Evolutionary conservation across 2,888 invertebrate genomes (phyloP).

Genomic region (Cataglyphis rosenhaueri): DNA sequence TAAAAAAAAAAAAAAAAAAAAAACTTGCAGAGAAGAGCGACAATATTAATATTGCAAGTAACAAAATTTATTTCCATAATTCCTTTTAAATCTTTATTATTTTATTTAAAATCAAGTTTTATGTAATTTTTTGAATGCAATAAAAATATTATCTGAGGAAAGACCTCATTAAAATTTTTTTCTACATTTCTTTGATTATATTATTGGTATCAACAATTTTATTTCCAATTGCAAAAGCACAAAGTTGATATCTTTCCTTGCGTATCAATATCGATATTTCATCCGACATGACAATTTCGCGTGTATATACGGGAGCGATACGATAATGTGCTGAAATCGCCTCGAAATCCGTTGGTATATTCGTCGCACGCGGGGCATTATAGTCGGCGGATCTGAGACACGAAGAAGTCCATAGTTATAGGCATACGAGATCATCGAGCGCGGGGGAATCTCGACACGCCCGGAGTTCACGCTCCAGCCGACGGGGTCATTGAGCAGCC

Average conservation of each 20-base stretch:
- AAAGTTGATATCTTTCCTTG: not conserved
- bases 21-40: not conserved
- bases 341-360: constrained; percentile 57
- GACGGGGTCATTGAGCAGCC: constrained; percentile 85
- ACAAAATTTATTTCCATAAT: not conserved
- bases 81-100: not conserved
- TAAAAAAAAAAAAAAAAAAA: not conserved
- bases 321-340: constrained; percentile 46
- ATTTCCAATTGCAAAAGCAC: not conserved
- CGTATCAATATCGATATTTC: not conserved
- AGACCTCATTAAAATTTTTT: not conserved
- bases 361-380: constrained; percentile 49
- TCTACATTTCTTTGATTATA: not conserved
- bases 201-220: not conserved
- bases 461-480: constrained; percentile 80
- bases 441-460: constrained; percentile 76
- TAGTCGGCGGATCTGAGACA: constrained; percentile 57
- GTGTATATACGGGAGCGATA: constrained; percentile 57
- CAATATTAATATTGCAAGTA: constrained; percentile 1
- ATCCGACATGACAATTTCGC: not conserved
- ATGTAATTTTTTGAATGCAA: not conserved
- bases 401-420: constrained; percentile 73
- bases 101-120: too few species aligned
- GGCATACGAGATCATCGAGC: constrained; percentile 76
- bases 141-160: not conserved